Evolutionary conservation across 1,140 invertebrate genomes (phyloP), one percentile per base, ranked within the genome.

Genomic region (Capitella teleta): DNA sequence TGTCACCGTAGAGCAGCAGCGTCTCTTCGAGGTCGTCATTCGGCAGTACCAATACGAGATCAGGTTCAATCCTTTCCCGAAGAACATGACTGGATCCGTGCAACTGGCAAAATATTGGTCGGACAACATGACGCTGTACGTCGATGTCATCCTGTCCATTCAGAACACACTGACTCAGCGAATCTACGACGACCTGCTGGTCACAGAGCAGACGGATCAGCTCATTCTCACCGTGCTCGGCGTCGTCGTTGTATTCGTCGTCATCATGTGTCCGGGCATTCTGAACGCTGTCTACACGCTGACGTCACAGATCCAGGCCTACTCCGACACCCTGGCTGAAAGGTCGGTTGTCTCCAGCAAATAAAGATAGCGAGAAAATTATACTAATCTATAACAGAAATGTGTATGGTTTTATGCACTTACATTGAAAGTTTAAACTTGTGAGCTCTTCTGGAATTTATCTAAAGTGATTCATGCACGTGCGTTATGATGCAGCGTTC

Each of bases 281-380:
- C 49, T 61, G 2, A 49, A 59, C 19, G 58, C 56, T 24, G 61
- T 63, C 2, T 66, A 66, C 47, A 55, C 54, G 16, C 49, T 66
- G 10, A 66, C 64, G 6, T 57, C 59, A 18, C 57, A 61, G 30
- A 61, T 66, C 16, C 64, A 66, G 28, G 56, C 57, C 30, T 66
- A 62, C 40, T 63, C 59, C 41, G 51, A 60, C 6, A 54, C 54
- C 1, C 54, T 66, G 3, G 62, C 61, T 1, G 57, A 62, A 47
- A 60, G 61, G 64, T 66, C 51, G 18, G 55, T 46, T 41, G 38
- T 41, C 10, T 41, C 38, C 23, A 14, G 23, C 23, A 10, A 8
- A 10, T 41, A 32, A 32, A 21, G 18, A 41, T 10, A 41, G 6
- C 8, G 10, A 41, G 6, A 8, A 12, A 41, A 16, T 41, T 41